Percentiles rank a stretch among this genome's conserved stretches.
phyloP scores from a whole-genome alignment of 2,888 invertebrate genomes.

The Polyploca ridens region DNA sequence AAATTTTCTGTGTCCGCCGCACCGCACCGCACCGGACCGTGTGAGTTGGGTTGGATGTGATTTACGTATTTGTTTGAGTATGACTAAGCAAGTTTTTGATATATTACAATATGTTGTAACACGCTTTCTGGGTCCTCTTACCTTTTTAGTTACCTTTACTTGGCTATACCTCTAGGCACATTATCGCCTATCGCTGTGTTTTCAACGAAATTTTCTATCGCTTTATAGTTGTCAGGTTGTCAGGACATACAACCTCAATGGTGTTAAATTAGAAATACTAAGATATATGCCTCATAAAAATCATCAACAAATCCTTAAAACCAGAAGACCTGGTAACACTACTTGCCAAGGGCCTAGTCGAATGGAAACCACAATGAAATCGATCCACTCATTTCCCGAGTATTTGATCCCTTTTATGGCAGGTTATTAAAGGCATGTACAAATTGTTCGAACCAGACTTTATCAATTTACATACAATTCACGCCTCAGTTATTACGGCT shows the following conservation, averaged over 20 bases:
- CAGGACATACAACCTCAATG: neutral
- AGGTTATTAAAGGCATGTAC: slow-evolving; percentile 17
- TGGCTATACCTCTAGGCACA: neutral
- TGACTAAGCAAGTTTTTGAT: slow-evolving; percentile 6
- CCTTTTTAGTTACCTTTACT: neutral
- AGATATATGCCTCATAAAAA: neutral
- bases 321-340: neutral
- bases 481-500: slow-evolving; percentile 32
- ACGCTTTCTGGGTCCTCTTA: neutral
- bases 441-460: slow-evolving; percentile 26
- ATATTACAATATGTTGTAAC: neutral
- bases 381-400: slow-evolving; percentile 9
- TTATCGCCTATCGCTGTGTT: too few relatives aligned
- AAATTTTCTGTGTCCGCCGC: slow-evolving; percentile 39
- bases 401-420: slow-evolving; percentile 22
- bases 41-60: slow-evolving; percentile 35
- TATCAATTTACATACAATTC: slow-evolving; percentile 37
- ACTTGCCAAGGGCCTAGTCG: neutral
- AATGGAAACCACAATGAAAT: slow-evolving; percentile 6
- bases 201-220: too few relatives aligned
- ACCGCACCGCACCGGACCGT: slow-evolving; percentile 29
- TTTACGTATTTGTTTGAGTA: slow-evolving; percentile 24
- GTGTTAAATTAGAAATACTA: neutral
- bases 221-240: too few relatives aligned
- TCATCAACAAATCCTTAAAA: neutral